Percentiles rank a stretch among this genome's conserved stretches.
phyloP scores from a whole-genome alignment of 2,113 vertebrate species.

The Tiliqua scincoides region DNA sequence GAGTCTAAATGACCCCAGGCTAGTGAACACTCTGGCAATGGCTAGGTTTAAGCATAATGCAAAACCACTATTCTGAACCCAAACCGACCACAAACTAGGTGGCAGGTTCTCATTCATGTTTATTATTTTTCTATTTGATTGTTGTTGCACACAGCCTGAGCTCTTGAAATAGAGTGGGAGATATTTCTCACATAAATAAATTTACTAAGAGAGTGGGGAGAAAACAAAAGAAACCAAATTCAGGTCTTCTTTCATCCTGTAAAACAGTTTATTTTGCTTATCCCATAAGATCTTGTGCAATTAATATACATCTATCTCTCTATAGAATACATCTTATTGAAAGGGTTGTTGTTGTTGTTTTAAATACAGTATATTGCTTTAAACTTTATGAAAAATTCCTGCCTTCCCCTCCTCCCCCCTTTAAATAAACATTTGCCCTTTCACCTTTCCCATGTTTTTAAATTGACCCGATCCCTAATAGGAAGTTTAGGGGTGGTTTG shows the following conservation, averaged over 20 bases:
- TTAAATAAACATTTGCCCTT: constrained; percentile 64
- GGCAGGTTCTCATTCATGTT: too few relatives aligned
- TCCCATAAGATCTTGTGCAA: constrained; percentile 59
- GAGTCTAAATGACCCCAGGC: too few relatives aligned
- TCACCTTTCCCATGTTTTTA: neutral
- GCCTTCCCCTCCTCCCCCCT: neutral
- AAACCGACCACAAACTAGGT: too few relatives aligned
- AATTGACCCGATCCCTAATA: constrained; percentile 36
- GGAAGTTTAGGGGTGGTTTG: constrained; percentile 77
- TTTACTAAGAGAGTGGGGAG: neutral
- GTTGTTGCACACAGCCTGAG: too few relatives aligned
- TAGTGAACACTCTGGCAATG: too few relatives aligned
- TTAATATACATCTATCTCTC: constrained; percentile 69
- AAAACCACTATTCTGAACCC: too few relatives aligned
- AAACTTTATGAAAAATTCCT: constrained; percentile 65
- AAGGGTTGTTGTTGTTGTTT: constrained; percentile 40
- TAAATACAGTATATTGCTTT: constrained; percentile 83
- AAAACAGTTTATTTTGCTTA: constrained; percentile 65
- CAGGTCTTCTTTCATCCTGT: constrained; percentile 3
- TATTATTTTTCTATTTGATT: too few relatives aligned
- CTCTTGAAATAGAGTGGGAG: too few relatives aligned
- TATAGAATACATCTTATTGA: constrained; percentile 72
- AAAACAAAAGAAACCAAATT: neutral
- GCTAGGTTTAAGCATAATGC: too few relatives aligned
- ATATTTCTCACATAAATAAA: neutral